A percentile compares a stretch with the other conserved stretches of the same genome.
Evolutionary conservation across 2,797 vertebrate genomes (phyloP).

Genomic region (Alosa sapidissima): DNA sequence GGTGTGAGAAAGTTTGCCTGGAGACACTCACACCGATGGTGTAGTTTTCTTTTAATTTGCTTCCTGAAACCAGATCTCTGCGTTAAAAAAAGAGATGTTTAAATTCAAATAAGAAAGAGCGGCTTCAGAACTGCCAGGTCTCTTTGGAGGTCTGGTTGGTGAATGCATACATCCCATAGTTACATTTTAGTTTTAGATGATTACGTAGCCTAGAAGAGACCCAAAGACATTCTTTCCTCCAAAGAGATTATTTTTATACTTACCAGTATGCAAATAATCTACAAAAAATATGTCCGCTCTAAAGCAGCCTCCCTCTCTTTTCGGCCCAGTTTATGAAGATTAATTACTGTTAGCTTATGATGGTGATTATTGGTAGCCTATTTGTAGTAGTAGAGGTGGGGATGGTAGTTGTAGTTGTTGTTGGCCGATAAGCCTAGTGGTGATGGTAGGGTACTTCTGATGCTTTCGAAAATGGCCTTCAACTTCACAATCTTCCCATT

Average conservation of each 20-base stretch:
- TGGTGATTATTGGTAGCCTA: neutral
- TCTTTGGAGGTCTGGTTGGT: neutral
- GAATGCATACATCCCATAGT: too few species aligned
- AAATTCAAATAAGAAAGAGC: neutral
- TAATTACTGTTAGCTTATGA: neutral
- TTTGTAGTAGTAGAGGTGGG: neutral
- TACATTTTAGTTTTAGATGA: too few species aligned
- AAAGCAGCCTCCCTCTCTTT: too few species aligned
- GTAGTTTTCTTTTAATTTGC: neutral
- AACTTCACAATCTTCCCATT: neutral
- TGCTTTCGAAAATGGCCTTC: neutral
- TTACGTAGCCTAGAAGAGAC: too few species aligned
- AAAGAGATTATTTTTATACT: too few species aligned
- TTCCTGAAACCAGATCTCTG: slow-evolving; percentile 18
- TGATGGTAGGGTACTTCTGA: neutral
- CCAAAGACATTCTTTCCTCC: too few species aligned
- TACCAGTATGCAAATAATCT: too few species aligned
- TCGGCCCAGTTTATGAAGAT: neutral
- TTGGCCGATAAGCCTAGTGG: too few species aligned
- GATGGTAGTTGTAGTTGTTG: too few species aligned
- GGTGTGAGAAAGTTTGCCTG: slow-evolving; percentile 1
- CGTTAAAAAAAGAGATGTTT: neutral
- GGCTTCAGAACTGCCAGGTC: neutral
- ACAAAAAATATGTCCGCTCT: too few species aligned
- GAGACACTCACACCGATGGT: neutral